These are phyloP conservation scores for Stigmatopora nigra DNA, from an alignment of 2,113 vertebrate species.

Conservation along the genomic window DNA sequence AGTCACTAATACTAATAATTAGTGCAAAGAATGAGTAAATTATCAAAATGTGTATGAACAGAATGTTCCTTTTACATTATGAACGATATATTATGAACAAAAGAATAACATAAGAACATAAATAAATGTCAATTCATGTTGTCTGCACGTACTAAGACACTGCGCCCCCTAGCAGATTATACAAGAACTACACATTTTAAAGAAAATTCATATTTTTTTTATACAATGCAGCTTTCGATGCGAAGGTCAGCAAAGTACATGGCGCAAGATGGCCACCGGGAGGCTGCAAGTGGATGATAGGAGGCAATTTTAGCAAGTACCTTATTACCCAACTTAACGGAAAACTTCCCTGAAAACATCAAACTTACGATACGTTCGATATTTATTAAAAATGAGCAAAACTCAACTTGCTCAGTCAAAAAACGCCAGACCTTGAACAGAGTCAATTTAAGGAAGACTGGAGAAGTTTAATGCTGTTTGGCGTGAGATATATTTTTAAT, in stretches of 20 bases:
- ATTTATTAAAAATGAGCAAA: not conserved
- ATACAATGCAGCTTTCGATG: too few relatives aligned
- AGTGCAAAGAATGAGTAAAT: too few relatives aligned
- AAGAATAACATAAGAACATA: too few relatives aligned
- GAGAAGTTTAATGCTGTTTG: not conserved
- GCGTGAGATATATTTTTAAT: conserved; percentile 1
- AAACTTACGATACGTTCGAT: not conserved
- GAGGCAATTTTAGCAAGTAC: conserved; percentile 30
- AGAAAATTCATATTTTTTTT: too few relatives aligned
- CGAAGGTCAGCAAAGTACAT: conserved; percentile 18
- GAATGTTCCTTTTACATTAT: too few relatives aligned
- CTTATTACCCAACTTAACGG: conserved; percentile 4
- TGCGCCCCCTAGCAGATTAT: too few relatives aligned
- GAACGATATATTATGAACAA: too few relatives aligned
- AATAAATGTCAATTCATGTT: too few relatives aligned
- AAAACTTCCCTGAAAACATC: not conserved
- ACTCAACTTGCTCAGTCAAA: not conserved
- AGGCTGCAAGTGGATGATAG: conserved; percentile 1
- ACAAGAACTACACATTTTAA: too few relatives aligned
- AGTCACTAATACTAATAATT: too few relatives aligned
- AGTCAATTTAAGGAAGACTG: not conserved
- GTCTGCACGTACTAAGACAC: too few relatives aligned
- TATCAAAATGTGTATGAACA: too few relatives aligned
- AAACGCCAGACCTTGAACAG: not conserved
- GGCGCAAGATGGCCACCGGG: not conserved